These are phyloP conservation scores for Drosophila aldrichi DNA, from an alignment of 2,888 invertebrate species.

Conservation along the genomic window DNA sequence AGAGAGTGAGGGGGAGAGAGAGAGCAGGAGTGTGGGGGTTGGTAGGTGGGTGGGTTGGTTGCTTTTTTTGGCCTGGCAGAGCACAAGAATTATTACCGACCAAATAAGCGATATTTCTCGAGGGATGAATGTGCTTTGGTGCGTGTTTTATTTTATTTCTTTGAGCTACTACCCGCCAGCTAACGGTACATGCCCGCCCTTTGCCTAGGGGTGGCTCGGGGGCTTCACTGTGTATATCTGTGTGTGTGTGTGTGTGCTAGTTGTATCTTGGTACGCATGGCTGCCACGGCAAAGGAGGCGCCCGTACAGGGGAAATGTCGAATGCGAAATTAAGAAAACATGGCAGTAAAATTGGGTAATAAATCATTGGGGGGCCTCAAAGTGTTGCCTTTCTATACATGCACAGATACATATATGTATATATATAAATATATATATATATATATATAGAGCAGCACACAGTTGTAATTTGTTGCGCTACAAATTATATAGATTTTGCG, in stretches of 20 bases:
- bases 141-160: slow-evolving; percentile 85
- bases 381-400: slow-evolving; percentile 74
- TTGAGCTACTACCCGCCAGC: slow-evolving; percentile 81
- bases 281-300: slow-evolving; percentile 61
- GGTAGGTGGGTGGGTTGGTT: slow-evolving; percentile 13
- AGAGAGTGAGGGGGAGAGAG: background rate
- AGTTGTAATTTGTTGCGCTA: slow-evolving; percentile 71
- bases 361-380: slow-evolving; percentile 79
- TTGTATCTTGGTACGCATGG: slow-evolving; percentile 68
- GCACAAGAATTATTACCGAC: slow-evolving; percentile 83
- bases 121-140: slow-evolving; percentile 85
- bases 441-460: slow-evolving; percentile 25
- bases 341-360: slow-evolving; percentile 82
- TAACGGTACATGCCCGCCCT: slow-evolving; percentile 67
- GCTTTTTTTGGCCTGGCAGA: slow-evolving; percentile 56
- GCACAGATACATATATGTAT: background rate
- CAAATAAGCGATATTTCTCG: slow-evolving; percentile 85
- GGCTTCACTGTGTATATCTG: slow-evolving; percentile 13
- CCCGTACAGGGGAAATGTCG: slow-evolving; percentile 80
- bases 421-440: background rate
- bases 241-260: slow-evolving; percentile 34
- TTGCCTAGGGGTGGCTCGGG: slow-evolving; percentile 55
- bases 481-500: slow-evolving; percentile 73
- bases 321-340: slow-evolving; percentile 83
- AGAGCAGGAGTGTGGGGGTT: background rate